These are phyloP conservation scores for Raja brachyura DNA, from an alignment of 2,113 vertebrate species.

Conservation along the genomic window DNA sequence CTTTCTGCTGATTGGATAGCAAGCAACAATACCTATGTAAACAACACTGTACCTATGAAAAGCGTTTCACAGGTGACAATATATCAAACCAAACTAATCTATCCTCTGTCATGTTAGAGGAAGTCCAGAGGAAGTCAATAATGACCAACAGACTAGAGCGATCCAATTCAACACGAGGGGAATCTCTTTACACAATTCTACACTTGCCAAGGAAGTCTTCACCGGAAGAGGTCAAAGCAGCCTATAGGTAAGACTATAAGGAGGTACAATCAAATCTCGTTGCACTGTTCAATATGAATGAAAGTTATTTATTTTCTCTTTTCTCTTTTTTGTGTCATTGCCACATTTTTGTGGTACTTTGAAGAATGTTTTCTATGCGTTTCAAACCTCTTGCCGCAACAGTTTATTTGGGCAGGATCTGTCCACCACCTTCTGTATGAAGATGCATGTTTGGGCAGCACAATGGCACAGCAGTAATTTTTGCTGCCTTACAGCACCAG, in stretches of 20 bases:
- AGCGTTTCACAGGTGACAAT: too few species aligned
- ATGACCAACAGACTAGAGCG: not conserved
- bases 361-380: not conserved
- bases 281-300: not conserved
- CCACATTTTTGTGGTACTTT: not conserved
- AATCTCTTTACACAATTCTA: not conserved
- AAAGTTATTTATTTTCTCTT: not conserved
- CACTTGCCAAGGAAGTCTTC: not conserved
- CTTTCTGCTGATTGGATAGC: too few species aligned
- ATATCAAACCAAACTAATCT: too few species aligned
- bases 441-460: not conserved
- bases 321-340: not conserved
- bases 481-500: too few species aligned
- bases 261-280: not conserved
- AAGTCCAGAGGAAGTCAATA: not conserved
- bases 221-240: conserved; percentile 24
- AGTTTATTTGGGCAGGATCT: not conserved
- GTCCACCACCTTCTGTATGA: not conserved
- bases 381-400: not conserved
- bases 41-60: too few species aligned
- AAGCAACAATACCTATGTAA: too few species aligned
- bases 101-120: not conserved
- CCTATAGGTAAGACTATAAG: not conserved
- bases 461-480: not conserved
- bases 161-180: not conserved